phyloP scores from a whole-genome alignment of 1,140 invertebrate species.

The Reticulitermes speratus region DNA sequence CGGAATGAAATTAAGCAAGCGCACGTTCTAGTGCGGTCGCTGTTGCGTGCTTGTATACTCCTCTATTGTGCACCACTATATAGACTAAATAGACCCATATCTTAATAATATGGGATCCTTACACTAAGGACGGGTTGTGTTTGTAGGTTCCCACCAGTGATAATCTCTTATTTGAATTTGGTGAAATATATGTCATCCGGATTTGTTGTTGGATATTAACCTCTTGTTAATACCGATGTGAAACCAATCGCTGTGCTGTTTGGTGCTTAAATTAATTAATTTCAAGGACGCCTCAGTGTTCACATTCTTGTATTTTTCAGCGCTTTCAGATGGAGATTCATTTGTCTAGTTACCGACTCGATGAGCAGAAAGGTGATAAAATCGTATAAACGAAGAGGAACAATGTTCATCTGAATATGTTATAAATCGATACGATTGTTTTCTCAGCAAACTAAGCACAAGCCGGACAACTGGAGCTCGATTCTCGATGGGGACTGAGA shows the following conservation, averaged over 20 bases:
- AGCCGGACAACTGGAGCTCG: no score
- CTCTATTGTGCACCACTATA: background rate
- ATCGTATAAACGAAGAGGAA: no score
- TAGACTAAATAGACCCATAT: background rate
- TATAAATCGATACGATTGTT: no score
- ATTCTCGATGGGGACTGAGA: no score
- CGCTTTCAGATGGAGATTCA: no score
- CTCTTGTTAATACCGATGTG: background rate
- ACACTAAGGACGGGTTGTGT: background rate
- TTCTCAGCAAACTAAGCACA: no score
- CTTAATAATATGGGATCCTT: background rate
- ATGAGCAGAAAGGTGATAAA: no score
- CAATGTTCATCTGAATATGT: no score
- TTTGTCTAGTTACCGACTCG: no score
- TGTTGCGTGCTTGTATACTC: background rate
- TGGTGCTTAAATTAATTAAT: background rate
- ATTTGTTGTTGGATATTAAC: background rate
- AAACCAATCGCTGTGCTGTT: background rate
- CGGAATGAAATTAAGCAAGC: background rate
- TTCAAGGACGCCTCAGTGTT: background rate
- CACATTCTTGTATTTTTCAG: no score
- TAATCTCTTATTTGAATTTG: background rate
- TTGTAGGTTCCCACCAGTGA: background rate
- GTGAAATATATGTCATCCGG: background rate
- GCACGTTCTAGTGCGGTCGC: background rate